Evolutionary conservation across 2,888 invertebrate genomes (phyloP), one percentile per base, ranked within the genome.

Genomic region (Trichogramma dendrolimi): DNA sequence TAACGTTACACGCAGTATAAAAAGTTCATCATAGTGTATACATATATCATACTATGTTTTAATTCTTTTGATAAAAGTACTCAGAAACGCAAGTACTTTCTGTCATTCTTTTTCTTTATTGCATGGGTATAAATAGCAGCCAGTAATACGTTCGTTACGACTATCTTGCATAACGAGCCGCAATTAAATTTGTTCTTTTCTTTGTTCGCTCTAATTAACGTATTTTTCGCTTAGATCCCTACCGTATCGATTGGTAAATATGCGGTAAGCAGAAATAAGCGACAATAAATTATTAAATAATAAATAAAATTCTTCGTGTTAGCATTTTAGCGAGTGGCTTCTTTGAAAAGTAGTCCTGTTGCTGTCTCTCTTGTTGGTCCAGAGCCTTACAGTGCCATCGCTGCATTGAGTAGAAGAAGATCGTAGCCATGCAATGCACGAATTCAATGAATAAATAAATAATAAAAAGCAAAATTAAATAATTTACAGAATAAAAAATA

Each of bases 341-440:
- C 78, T 73, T 68, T 79, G 77, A 72, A 77, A 77, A 67, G 71
- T 74, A 68, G 73, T 70, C 58, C 69, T 67, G 67, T 66, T 69
- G 68, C 77, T 75, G 72, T 72, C 72, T 69, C 73, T 78, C 73
- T 67, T 72, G 74, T 73, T 75, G 70, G 70, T 78, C 79, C 79
- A 79, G 54, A 79, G 71, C 68, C 71, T 74, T 68, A 79, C 74
- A 50, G 76, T 77, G 69, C 77, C 79, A 70, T 79, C 79, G 68
- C 79, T 79, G 75, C 71, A 66, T 64, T 71, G 67, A 56, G 70
- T 27, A 27, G 27, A 27, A 69, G 58, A 39, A 63, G 63, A 63
- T 57, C 63, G 70, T 69, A 73, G 73, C 75, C 79, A 79, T 78
- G 78, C 78, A 77, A 79, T 75, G 77, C 75, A 77, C 73, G 72